phyloP scores from a whole-genome alignment of 2,888 invertebrate genomes.

The Amiota communis region DNA sequence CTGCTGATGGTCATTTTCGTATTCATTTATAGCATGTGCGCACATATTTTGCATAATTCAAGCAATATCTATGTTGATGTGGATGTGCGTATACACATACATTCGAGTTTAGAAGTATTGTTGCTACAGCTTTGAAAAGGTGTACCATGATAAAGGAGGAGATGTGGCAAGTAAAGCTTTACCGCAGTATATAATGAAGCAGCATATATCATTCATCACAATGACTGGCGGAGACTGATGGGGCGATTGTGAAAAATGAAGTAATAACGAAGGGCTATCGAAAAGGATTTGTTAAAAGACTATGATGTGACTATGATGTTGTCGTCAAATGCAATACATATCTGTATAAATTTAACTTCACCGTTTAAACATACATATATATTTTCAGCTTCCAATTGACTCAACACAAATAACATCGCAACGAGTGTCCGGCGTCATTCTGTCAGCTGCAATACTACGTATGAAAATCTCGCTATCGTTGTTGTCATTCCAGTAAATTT shows the following conservation, averaged over 20 bases:
- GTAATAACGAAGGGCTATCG: no score
- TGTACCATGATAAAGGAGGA: no score
- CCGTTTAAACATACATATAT: no score
- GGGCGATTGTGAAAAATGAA: background rate
- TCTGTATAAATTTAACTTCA: no score
- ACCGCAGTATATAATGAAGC: conserved; percentile 36
- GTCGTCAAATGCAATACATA: no score
- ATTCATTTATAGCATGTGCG: conserved; percentile 28
- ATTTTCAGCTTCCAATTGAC: no score
- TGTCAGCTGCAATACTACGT: conserved; percentile 3
- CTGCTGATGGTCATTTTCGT: conserved; percentile 41
- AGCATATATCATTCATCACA: conserved; percentile 35
- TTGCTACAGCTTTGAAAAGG: no score
- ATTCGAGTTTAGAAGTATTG: background rate
- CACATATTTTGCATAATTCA: conserved; percentile 68
- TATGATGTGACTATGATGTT: no score
- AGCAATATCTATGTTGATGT: conserved; percentile 57
- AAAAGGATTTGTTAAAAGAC: no score
- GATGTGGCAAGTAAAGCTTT: background rate
- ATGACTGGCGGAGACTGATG: conserved; percentile 6
- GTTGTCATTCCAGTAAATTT: conserved; percentile 63
- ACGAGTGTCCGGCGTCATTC: no score
- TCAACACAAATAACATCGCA: no score
- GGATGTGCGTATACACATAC: conserved; percentile 24
- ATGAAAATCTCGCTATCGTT: conserved; percentile 3